Percentiles rank a stretch among this genome's conserved stretches.
phyloP scores from a whole-genome alignment of 2,888 invertebrate genomes.

The Dasypolia templi region DNA sequence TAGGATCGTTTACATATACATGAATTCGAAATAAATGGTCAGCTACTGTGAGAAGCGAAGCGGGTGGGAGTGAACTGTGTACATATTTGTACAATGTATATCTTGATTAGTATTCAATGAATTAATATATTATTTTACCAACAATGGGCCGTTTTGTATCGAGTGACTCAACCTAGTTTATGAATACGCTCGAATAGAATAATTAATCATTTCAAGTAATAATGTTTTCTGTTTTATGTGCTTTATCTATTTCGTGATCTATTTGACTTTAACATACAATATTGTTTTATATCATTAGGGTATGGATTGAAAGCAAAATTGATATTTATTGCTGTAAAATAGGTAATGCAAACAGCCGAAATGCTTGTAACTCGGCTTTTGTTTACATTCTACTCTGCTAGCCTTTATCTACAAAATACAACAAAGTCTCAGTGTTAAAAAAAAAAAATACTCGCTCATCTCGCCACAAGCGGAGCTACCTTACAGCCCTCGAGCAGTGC shows the following conservation, averaged over 20 bases:
- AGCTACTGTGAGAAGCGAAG: conserved; percentile 51
- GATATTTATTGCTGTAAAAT: conserved; percentile 4
- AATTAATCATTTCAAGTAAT: conserved; percentile 60
- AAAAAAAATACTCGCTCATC: conserved; percentile 60
- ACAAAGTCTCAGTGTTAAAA: conserved; percentile 21
- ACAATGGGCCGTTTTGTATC: conserved; percentile 55
- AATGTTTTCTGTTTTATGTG: conserved; percentile 59
- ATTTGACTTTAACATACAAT: conserved; percentile 50
- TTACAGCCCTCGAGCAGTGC: conserved; percentile 70
- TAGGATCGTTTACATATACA: conserved; percentile 52
- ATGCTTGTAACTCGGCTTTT: neutral
- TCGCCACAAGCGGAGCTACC: conserved; percentile 58
- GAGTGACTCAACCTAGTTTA: conserved; percentile 57
- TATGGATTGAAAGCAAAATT: conserved; percentile 12
- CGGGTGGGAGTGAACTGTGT: conserved; percentile 43
- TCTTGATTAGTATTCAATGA: conserved; percentile 48
- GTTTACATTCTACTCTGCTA: neutral
- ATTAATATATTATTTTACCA: conserved; percentile 62
- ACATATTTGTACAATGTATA: conserved; percentile 55
- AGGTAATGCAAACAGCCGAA: neutral
- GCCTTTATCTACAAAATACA: conserved; percentile 8
- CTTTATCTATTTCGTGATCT: conserved; percentile 49
- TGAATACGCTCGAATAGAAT: conserved; percentile 52
- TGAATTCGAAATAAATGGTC: conserved; percentile 43
- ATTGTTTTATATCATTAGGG: conserved; percentile 22